Base-by-base conservation (phyloP, 2,888 invertebrate genomes). In the Laothoe populi region DNA sequence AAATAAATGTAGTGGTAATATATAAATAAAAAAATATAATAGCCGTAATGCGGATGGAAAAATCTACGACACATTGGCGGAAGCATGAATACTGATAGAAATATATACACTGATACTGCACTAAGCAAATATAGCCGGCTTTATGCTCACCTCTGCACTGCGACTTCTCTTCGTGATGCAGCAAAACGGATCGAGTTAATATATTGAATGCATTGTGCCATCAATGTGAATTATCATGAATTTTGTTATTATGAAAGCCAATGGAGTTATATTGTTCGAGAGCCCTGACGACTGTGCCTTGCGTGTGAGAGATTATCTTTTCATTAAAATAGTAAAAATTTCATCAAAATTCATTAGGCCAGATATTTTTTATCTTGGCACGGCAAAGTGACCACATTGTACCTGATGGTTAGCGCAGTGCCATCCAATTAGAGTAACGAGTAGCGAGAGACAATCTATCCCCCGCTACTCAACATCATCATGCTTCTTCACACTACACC, bases 151-250 rank as follows among this genome's bases (percentile, higher is more conserved):
- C 88, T 88, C 72, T 71, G 71, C 57, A 73, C 70, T 67, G 78
- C 78, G 64, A 75, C 74, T 69, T 81, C 83, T 84, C 90, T 90
- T 79, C 79, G 78, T 70, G 82, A 71, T 73, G 89, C 90, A 75
- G 84, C 82, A 83, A 61, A 61, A 61, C 16, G 26, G 38, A 72
- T 66, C 69, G 82, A 84, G 81, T 86, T 83, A 84, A 77, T 83
- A 78, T 72, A 57, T 66, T 65, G 67, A 62, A 74, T 71, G 60
- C 77, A 73, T 78, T 88, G 88, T 90, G 88, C 90, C 65, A 83
- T 88, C 87, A 89, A 88, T 83, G 31, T 66, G 61, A 66, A 31
- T 64, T 61, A 19, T 16, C 21, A 71, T 69, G 59, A 81, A 82
- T 80, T 82, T 82, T 72, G 75, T 77, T 75, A 74, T 71, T 71